Conservation (phyloP, 2,113 vertebrate genomes). For the Elaphurus davidianus region DNA sequence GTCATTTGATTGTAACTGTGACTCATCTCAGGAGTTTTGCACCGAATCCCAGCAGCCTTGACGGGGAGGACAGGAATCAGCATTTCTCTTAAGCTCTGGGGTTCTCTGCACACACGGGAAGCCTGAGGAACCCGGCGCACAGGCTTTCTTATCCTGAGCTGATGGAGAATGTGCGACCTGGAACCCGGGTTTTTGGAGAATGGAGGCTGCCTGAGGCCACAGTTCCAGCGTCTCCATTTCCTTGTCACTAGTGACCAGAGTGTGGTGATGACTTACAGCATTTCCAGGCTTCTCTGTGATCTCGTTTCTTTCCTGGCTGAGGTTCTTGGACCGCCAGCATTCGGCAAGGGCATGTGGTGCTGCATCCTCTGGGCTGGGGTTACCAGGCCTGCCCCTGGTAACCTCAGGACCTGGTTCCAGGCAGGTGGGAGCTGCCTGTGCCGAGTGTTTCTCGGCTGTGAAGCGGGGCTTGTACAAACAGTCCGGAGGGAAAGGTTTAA, state of each 20-base stretch:
- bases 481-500: neutral
- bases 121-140: fast-evolving
- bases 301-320: no score
- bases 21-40: fast-evolving
- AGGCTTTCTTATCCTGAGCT: fast-evolving
- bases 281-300: neutral
- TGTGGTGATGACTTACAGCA: fast-evolving
- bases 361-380: fast-evolving
- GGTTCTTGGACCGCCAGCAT: neutral
- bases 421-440: neutral
- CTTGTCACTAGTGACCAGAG: fast-evolving
- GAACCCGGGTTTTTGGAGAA: fast-evolving
- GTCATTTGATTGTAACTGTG: neutral
- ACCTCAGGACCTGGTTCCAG: fast-evolving
- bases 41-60: fast-evolving
- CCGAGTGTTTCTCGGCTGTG: neutral
- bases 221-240: fast-evolving
- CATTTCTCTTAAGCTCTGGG: neutral
- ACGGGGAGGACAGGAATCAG: neutral
- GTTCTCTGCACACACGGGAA: fast-evolving
- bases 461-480: fast-evolving
- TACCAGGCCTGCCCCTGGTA: neutral
- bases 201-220: fast-evolving
- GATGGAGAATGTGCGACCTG: fast-evolving
- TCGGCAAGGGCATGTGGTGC: fast-evolving